phyloP scores from a whole-genome alignment of 1,140 invertebrate species.

The Hyles euphorbiae region DNA sequence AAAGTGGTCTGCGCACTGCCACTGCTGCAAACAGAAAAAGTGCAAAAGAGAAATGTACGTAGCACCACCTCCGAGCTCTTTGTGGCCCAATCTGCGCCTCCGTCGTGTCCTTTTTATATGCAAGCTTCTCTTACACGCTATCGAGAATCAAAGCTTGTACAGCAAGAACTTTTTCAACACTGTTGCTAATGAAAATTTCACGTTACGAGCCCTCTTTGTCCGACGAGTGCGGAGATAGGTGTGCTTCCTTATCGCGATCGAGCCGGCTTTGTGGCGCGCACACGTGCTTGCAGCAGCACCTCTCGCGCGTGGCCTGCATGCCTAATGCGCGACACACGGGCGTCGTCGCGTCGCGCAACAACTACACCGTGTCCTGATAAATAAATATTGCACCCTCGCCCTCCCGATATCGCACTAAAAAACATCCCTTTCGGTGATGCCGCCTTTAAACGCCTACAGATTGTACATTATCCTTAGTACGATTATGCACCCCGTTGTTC shows the following conservation, averaged over 20 bases:
- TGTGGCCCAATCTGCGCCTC: slow-evolving; percentile 71
- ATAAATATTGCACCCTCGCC: slow-evolving; percentile 75
- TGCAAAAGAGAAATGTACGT: slow-evolving; percentile 63
- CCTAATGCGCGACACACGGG: slow-evolving; percentile 45
- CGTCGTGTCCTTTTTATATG: slow-evolving; percentile 68
- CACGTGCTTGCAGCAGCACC: slow-evolving; percentile 42
- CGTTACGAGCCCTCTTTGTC: slow-evolving; percentile 63
- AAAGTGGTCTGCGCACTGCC: slow-evolving; percentile 72
- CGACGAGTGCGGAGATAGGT: slow-evolving; percentile 43
- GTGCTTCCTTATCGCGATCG: slow-evolving; percentile 59
- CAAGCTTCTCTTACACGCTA: slow-evolving; percentile 67
- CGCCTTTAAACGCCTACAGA: slow-evolving; percentile 75
- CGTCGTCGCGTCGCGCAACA: slow-evolving; percentile 16
- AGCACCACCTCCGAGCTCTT: slow-evolving; percentile 70
- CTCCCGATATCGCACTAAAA: slow-evolving; percentile 69
- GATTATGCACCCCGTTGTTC: slow-evolving; percentile 74
- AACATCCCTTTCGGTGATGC: slow-evolving; percentile 72
- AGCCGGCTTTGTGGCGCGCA: slow-evolving; percentile 49
- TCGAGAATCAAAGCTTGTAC: slow-evolving; percentile 67
- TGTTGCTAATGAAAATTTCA: slow-evolving; percentile 71
- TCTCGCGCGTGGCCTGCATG: slow-evolving; percentile 55
- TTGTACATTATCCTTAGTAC: slow-evolving; percentile 75
- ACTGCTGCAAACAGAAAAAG: slow-evolving; percentile 71
- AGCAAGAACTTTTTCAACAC: slow-evolving; percentile 63
- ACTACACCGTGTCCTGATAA: slow-evolving; percentile 58